Percentiles rank a stretch among this genome's conserved stretches.
Evolutionary conservation across 2,888 invertebrate species (phyloP).

Genomic region (Halocaridina rubra): DNA sequence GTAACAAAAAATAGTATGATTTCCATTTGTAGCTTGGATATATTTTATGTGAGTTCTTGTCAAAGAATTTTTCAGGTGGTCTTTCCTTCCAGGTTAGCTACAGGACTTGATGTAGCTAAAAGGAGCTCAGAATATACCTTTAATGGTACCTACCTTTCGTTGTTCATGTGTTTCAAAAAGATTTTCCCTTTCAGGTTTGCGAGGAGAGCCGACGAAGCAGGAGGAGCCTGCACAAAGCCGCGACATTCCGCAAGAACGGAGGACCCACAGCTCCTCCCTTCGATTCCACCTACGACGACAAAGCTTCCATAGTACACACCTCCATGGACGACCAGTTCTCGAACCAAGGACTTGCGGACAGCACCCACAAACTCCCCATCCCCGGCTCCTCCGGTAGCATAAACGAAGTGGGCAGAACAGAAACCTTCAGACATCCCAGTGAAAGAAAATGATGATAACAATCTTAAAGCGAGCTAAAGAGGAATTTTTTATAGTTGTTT

Average conservation of each 20-base stretch:
- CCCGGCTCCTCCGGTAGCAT: slow-evolving; percentile 23
- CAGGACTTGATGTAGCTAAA: too few relatives aligned
- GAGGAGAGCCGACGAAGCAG: slow-evolving; percentile 28
- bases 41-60: too few relatives aligned
- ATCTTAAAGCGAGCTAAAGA: not conserved
- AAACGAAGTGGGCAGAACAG: not conserved
- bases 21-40: too few relatives aligned
- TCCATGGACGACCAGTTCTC: slow-evolving; percentile 2
- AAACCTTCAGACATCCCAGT: slow-evolving; percentile 22
- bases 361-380: slow-evolving; percentile 42
- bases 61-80: too few relatives aligned
- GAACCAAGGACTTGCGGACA: slow-evolving; percentile 30
- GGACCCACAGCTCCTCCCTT: slow-evolving; percentile 10
- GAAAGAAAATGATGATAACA: not conserved
- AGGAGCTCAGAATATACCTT: too few relatives aligned
- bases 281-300: slow-evolving; percentile 9
- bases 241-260: not conserved
- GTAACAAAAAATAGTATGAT: too few relatives aligned
- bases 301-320: not conserved
- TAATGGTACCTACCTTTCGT: too few relatives aligned
- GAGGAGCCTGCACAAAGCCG: slow-evolving; percentile 19
- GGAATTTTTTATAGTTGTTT: not conserved
- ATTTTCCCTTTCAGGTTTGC: slow-evolving; percentile 13
- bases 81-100: too few relatives aligned
- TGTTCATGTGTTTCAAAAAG: too few relatives aligned